Conservation (phyloP, 2,113 vertebrate species). For the Halcyon senegalensis region DNA sequence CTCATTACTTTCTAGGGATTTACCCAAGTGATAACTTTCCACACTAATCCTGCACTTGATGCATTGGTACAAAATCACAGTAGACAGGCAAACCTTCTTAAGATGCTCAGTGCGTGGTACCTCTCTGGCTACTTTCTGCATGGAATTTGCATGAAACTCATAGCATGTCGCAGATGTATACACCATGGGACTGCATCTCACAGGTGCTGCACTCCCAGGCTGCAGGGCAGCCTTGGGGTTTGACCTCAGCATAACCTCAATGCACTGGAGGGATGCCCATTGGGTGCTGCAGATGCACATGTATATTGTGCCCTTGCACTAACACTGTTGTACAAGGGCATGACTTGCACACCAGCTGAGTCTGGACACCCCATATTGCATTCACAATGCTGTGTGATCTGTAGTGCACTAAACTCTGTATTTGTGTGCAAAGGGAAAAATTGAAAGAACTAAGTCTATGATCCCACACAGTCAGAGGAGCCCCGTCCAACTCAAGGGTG, state of each 20-base stretch:
- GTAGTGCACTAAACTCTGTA: background rate
- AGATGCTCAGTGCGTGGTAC: background rate
- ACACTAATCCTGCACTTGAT: background rate
- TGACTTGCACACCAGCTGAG: rapidly evolving
- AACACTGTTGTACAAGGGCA: rapidly evolving
- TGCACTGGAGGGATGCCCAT: background rate
- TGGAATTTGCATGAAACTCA: background rate
- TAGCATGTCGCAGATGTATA: rapidly evolving
- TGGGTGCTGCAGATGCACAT: rapidly evolving
- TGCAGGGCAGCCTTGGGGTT: background rate
- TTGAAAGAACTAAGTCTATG: background rate
- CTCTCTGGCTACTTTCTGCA: background rate
- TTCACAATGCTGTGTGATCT: background rate
- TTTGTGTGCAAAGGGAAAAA: background rate
- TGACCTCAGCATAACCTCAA: rapidly evolving
- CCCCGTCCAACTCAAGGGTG: background rate
- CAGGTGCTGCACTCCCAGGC: background rate
- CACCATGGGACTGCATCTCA: background rate
- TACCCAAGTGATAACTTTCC: background rate
- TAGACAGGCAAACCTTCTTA: background rate
- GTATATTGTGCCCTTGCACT: background rate
- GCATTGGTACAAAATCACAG: background rate
- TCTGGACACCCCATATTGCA: rapidly evolving
- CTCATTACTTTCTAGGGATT: background rate
- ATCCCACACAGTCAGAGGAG: rapidly evolving